A percentile compares a stretch with the other conserved stretches of the same genome.
phyloP scores from a whole-genome alignment of 2,797 vertebrate genomes.

The Salmo trutta region DNA sequence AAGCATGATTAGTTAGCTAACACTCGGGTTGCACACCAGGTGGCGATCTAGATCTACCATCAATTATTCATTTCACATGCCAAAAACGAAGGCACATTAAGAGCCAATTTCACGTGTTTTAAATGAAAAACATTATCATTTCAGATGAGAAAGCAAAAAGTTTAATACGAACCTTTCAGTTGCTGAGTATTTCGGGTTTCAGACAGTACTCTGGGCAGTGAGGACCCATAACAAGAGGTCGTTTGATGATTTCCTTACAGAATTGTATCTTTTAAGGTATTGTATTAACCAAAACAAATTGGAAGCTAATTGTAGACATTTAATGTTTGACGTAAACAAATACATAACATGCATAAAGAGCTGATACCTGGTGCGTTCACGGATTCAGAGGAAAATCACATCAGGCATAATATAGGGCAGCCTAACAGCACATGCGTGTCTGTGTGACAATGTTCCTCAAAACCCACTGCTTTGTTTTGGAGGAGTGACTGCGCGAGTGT shows the following conservation, averaged over 20 bases:
- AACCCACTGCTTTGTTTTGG: conserved; percentile 7
- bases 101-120: background rate
- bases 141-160: background rate
- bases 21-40: background rate
- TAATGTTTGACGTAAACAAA: background rate
- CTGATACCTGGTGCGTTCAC: background rate
- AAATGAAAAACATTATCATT: background rate
- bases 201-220: background rate
- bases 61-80: background rate
- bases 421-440: background rate
- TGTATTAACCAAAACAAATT: background rate
- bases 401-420: conserved; percentile 50
- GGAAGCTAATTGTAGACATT: background rate
- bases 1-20: background rate
- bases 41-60: background rate
- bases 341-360: background rate
- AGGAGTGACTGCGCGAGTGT: conserved; percentile 42
- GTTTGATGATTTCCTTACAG: background rate
- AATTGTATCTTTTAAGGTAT: background rate
- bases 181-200: background rate
- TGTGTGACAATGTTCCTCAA: too few species aligned
- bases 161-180: background rate
- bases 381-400: conserved; percentile 9
- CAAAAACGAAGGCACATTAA: background rate
- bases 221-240: conserved; percentile 47